These are phyloP conservation scores for Hystrix brachyura DNA, from an alignment of 2,113 vertebrate genomes.

Conservation along the genomic window DNA sequence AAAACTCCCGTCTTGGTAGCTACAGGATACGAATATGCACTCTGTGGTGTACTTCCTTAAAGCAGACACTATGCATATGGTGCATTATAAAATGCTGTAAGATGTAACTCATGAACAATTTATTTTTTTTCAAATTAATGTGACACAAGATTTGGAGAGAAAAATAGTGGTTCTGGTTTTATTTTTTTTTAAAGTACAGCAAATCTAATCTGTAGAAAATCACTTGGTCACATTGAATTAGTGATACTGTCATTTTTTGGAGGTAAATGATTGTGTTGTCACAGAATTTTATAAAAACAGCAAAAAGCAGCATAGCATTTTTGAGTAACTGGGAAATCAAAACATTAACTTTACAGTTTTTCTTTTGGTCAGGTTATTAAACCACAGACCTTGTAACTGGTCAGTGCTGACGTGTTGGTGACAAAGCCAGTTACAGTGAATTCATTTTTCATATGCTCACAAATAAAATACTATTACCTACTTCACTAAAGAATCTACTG, in stretches of 20 bases:
- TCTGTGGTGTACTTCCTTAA: not conserved
- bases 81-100: not conserved
- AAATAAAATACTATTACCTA: conserved; percentile 23
- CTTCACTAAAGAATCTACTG: conserved; percentile 3
- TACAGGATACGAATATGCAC: not conserved
- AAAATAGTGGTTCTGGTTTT: not conserved
- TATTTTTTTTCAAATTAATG: not conserved
- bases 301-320: not conserved
- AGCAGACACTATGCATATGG: not conserved
- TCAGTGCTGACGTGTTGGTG: not conserved
- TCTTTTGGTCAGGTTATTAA: conserved; percentile 14
- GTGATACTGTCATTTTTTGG: not conserved
- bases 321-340: conserved; percentile 29
- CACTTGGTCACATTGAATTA: not conserved
- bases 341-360: conserved; percentile 20
- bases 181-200: not conserved
- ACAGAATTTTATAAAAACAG: not conserved
- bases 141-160: not conserved
- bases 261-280: not conserved
- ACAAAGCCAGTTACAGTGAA: not conserved
- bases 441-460: not conserved
- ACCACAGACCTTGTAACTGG: not conserved
- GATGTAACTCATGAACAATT: not conserved
- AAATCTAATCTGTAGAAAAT: not conserved
- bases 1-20: not conserved